Conservation (phyloP, 2,113 vertebrate genomes). For the Colius striatus region DNA sequence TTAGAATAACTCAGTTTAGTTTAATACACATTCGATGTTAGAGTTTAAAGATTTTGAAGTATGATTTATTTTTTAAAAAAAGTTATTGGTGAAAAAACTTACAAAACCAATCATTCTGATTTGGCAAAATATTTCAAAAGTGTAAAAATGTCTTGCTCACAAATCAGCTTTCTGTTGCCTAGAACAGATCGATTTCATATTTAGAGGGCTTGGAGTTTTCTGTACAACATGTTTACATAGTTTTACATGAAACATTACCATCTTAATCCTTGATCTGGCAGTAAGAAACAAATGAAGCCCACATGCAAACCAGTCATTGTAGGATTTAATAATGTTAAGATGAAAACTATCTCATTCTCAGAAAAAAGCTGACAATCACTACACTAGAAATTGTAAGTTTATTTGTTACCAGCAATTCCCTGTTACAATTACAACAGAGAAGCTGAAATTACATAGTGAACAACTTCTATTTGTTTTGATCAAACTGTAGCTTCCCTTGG, state of each 20-base stretch:
- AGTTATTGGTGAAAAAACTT: neutral
- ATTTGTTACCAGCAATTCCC: neutral
- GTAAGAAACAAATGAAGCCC: neutral
- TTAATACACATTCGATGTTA: too few species aligned
- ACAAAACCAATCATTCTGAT: neutral
- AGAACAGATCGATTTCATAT: neutral
- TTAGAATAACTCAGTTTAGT: neutral
- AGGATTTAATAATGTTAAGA: neutral
- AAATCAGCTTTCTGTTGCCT: neutral
- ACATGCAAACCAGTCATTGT: neutral
- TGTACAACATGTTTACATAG: neutral
- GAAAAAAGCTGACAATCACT: neutral
- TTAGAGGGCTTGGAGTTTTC: neutral
- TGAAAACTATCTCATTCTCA: neutral
- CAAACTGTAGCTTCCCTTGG: neutral
- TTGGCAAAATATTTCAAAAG: neutral
- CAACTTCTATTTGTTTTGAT: neutral
- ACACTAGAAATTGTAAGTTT: neutral
- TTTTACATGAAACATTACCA: neutral
- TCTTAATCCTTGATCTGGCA: neutral
- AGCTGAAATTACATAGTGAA: neutral
- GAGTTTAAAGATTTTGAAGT: neutral
- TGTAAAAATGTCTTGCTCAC: neutral
- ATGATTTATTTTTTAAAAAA: neutral
- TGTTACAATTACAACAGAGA: neutral